A percentile compares a stretch with the other conserved stretches of the same genome.
Conservation (phyloP, 2,113 vertebrate genomes). For the Hemicordylus capensis region DNA sequence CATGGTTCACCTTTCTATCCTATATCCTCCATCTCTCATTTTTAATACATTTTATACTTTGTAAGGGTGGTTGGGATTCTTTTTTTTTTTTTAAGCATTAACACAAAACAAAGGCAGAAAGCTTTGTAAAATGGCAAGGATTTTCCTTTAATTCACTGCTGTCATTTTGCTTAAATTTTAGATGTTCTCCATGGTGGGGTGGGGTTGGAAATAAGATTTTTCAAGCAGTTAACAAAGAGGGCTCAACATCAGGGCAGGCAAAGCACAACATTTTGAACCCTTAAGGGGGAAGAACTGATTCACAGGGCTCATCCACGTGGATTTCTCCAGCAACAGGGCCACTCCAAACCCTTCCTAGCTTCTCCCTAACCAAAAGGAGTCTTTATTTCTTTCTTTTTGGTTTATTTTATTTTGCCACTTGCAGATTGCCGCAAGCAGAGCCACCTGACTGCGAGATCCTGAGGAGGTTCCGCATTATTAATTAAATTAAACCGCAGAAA, state of each 20-base stretch:
- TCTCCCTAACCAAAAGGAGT: slow-evolving; percentile 53
- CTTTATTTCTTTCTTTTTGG: slow-evolving; percentile 39
- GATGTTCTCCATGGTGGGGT: slow-evolving; percentile 26
- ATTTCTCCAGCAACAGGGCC: fast-evolving
- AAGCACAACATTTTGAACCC: slow-evolving; percentile 35
- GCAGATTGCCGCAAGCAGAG: slow-evolving; percentile 53
- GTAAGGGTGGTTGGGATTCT: slow-evolving; percentile 25
- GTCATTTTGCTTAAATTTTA: not conserved
- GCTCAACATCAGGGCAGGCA: slow-evolving; percentile 47
- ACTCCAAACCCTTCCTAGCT: slow-evolving; percentile 28
- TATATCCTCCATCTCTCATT: not conserved
- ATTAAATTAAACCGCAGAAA: slow-evolving; percentile 74
- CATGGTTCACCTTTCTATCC: slow-evolving; percentile 3
- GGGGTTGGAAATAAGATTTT: slow-evolving; percentile 14
- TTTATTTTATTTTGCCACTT: not conserved
- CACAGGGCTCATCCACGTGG: slow-evolving; percentile 4
- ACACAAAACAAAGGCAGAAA: slow-evolving; percentile 46
- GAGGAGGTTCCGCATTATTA: slow-evolving; percentile 79
- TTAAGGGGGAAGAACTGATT: slow-evolving; percentile 37
- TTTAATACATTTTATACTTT: slow-evolving; percentile 32
- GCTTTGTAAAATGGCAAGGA: slow-evolving; percentile 33
- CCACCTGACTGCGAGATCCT: slow-evolving; percentile 66
- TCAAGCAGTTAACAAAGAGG: slow-evolving; percentile 36
- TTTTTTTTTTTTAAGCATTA: slow-evolving; percentile 25
- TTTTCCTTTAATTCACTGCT: not conserved